Conservation (phyloP, 2,888 invertebrate species). For the Danaus chrysippus region DNA sequence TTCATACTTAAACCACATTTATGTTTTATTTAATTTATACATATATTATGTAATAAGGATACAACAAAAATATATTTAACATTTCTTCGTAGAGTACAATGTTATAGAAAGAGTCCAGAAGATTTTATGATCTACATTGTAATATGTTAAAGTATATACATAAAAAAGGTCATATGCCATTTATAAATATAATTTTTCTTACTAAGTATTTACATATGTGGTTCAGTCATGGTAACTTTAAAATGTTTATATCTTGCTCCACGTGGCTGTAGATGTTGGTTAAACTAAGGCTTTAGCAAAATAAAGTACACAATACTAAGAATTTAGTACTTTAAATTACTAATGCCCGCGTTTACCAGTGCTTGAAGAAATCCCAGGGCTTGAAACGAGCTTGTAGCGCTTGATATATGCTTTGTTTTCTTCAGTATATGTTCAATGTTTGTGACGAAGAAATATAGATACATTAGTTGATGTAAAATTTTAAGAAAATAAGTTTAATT, state of each 20-base stretch:
- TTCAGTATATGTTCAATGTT: too few species aligned
- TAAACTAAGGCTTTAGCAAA: slow-evolving; percentile 51
- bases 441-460: too few species aligned
- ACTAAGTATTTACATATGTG: too few species aligned
- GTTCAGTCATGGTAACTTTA: too few species aligned
- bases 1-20: too few species aligned
- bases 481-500: too few species aligned
- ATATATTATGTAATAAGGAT: too few species aligned
- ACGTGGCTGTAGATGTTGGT: slow-evolving; percentile 8
- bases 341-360: slow-evolving; percentile 46
- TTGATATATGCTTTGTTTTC: neutral
- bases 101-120: neutral
- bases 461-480: too few species aligned
- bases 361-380: slow-evolving; percentile 10
- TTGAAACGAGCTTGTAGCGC: neutral
- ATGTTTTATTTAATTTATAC: too few species aligned
- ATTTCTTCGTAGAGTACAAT: too few species aligned
- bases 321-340: slow-evolving; percentile 67
- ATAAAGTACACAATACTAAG: slow-evolving; percentile 48
- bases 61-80: too few species aligned
- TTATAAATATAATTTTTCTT: neutral
- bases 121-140: neutral
- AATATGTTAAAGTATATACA: neutral
- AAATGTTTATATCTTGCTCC: slow-evolving; percentile 2
- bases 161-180: neutral